Evolutionary conservation across 2,113 vertebrate genomes (phyloP).

Genomic region (Girardinichthys multiradiatus): DNA sequence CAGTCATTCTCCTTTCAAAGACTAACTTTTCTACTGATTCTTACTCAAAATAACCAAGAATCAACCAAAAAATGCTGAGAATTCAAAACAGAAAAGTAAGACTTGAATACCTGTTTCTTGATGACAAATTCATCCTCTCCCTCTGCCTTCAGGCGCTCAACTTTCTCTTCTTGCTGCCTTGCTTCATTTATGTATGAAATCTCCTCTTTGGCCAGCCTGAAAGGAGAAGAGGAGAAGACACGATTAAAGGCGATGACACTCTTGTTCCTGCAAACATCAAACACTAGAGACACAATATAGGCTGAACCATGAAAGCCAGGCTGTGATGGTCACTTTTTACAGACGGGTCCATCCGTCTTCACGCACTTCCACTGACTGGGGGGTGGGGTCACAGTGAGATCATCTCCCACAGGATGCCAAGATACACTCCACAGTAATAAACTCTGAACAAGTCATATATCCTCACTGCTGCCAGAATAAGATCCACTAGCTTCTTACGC

Average conservation of each 20-base stretch:
- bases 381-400: slow-evolving; percentile 62
- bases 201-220: slow-evolving; percentile 93
- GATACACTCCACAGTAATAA: slow-evolving; percentile 61
- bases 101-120: slow-evolving; percentile 88
- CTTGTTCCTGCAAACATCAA: slow-evolving; percentile 45
- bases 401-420: slow-evolving; percentile 65
- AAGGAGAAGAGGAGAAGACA: slow-evolving; percentile 35
- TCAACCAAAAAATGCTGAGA: too few species aligned
- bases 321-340: slow-evolving; percentile 63
- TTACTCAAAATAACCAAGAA: too few species aligned
- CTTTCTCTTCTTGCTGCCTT: slow-evolving; percentile 92
- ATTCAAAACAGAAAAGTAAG: background rate
- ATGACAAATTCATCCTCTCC: slow-evolving; percentile 88
- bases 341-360: slow-evolving; percentile 60
- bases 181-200: slow-evolving; percentile 90
- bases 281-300: slow-evolving; percentile 28
- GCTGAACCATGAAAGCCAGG: slow-evolving; percentile 35
- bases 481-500: background rate
- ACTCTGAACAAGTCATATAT: slow-evolving; percentile 43
- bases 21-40: too few species aligned
- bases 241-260: slow-evolving; percentile 16
- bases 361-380: slow-evolving; percentile 51
- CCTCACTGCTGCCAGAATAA: slow-evolving; percentile 9
- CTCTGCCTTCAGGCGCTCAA: slow-evolving; percentile 90
- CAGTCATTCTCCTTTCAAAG: too few species aligned